phyloP scores from a whole-genome alignment of 2,113 vertebrate genomes.

The Bettongia penicillata region DNA sequence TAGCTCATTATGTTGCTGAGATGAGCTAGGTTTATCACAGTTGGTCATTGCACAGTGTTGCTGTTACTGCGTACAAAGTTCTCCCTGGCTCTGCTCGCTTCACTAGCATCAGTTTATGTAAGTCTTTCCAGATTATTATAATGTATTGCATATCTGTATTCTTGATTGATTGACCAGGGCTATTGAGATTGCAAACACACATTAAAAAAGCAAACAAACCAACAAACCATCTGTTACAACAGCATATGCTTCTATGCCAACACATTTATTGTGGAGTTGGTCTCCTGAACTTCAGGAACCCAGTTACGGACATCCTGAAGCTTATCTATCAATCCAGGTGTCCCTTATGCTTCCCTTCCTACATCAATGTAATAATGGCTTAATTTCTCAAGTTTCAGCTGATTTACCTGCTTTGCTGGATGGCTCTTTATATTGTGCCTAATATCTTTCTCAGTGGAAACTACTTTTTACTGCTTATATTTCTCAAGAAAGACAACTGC shows the following conservation, averaged over 20 bases:
- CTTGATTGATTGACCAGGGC: neutral
- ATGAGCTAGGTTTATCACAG: no score
- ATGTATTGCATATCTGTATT: neutral
- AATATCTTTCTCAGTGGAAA: neutral
- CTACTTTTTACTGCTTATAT: neutral
- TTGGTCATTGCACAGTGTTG: no score
- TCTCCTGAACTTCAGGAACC: accelerated
- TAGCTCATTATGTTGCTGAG: no score
- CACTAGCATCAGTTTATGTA: no score
- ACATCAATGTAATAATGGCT: neutral
- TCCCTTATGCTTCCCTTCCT: neutral
- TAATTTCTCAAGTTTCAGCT: neutral
- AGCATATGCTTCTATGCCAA: neutral
- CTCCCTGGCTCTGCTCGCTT: no score
- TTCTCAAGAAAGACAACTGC: conserved; percentile 4
- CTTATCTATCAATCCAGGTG: accelerated
- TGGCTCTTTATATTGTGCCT: neutral
- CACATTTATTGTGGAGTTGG: neutral
- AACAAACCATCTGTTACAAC: neutral
- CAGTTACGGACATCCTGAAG: neutral
- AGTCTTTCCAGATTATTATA: neutral
- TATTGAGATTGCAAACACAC: neutral
- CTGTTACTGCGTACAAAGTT: no score
- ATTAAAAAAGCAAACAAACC: neutral
- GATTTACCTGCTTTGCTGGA: neutral